Evolutionary conservation across 2,797 vertebrate species (phyloP).

Genomic region (Limnodromus scolopaceus): DNA sequence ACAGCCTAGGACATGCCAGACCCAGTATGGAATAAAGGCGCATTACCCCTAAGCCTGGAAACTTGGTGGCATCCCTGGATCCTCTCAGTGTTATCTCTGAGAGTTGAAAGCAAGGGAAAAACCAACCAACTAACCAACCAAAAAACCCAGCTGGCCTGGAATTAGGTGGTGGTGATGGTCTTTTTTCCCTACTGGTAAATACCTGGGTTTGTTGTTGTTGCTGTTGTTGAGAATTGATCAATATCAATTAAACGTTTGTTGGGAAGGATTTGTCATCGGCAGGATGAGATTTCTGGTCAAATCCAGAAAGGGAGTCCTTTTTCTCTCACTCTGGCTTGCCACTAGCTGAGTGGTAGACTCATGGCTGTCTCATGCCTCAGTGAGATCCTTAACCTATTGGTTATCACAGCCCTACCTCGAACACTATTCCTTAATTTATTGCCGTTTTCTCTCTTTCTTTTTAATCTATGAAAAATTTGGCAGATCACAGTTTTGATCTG

Average conservation of each 20-base stretch:
- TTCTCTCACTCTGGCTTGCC: neutral
- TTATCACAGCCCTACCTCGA: neutral
- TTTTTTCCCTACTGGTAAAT: neutral
- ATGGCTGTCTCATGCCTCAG: neutral
- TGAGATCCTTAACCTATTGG: neutral
- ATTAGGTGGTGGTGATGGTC: neutral
- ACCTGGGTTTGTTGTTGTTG: neutral
- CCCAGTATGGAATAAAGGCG: neutral
- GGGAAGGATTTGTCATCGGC: neutral
- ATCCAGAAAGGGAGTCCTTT: neutral
- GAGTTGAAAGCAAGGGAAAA: neutral
- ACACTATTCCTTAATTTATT: neutral
- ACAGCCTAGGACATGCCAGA: neutral
- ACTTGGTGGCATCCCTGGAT: neutral
- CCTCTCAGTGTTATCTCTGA: neutral
- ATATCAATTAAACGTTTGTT: neutral
- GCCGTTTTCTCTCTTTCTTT: neutral
- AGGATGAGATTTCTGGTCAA: neutral
- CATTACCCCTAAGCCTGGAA: neutral
- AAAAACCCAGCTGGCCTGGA: neutral
- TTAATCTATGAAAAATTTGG: neutral
- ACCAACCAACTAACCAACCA: neutral
- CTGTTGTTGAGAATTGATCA: neutral
- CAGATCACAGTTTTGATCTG: neutral
- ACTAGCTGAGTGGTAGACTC: neutral